Conservation (phyloP, 2,888 invertebrate species). For the Acronicta leporina region DNA sequence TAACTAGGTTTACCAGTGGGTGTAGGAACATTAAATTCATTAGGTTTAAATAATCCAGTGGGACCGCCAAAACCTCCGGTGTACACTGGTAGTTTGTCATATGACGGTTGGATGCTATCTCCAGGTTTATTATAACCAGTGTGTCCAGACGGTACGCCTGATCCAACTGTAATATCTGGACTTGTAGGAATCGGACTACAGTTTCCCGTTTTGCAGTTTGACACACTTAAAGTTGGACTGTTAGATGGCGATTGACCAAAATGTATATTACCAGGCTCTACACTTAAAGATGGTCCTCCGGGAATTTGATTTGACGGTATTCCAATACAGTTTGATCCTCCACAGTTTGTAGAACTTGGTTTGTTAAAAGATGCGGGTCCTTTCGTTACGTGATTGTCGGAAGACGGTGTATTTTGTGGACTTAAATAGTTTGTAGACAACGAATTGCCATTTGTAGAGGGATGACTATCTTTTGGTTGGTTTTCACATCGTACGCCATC, state of each 20-base stretch:
- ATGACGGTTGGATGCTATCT: slow-evolving; percentile 14
- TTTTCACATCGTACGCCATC: slow-evolving; percentile 45
- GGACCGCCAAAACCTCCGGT: slow-evolving; percentile 51
- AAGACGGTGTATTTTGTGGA: slow-evolving; percentile 15
- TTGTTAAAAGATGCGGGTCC: slow-evolving; percentile 11
- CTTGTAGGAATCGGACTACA: slow-evolving; percentile 18
- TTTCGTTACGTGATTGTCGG: slow-evolving; percentile 15
- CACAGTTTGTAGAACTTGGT: slow-evolving; percentile 33
- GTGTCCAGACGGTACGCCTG: slow-evolving; percentile 14
- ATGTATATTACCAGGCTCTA: slow-evolving; percentile 10
- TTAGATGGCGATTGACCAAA: slow-evolving; percentile 25
- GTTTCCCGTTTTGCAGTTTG: slow-evolving; percentile 23
- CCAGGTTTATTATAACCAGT: slow-evolving; percentile 9
- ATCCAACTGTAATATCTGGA: slow-evolving; percentile 7
- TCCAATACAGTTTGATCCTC: slow-evolving; percentile 39
- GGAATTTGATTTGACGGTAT: slow-evolving; percentile 15
- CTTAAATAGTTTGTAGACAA: slow-evolving; percentile 25
- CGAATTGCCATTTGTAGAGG: slow-evolving; percentile 14
- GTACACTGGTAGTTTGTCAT: slow-evolving; percentile 44
- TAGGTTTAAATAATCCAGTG: slow-evolving; percentile 40
- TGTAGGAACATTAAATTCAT: slow-evolving; percentile 32
- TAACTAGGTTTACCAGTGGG: slow-evolving; percentile 22
- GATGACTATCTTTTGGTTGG: slow-evolving; percentile 26
- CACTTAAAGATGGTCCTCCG: slow-evolving; percentile 4
- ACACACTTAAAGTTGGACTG: slow-evolving; percentile 1